Percentiles rank a stretch among this genome's conserved stretches.
These are phyloP conservation scores for Channa argus DNA, from an alignment of 2,113 vertebrate species.

Conservation along the genomic window DNA sequence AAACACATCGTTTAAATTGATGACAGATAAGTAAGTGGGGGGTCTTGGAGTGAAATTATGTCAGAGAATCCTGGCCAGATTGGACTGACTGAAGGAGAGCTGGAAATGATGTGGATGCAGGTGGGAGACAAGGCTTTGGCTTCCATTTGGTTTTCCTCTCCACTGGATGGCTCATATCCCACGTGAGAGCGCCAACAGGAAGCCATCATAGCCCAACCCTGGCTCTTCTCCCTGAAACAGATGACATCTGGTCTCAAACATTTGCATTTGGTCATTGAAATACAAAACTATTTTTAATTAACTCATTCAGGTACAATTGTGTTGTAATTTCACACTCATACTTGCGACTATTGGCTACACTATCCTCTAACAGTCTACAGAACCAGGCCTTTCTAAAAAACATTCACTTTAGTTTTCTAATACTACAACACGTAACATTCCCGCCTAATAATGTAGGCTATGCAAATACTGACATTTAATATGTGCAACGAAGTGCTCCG, in stretches of 20 bases:
- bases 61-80: slow-evolving; percentile 1
- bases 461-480: background rate
- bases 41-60: slow-evolving; percentile 3
- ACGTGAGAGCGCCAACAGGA: slow-evolving; percentile 1
- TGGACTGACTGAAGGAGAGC: background rate
- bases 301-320: background rate
- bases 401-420: background rate
- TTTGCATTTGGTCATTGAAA: background rate
- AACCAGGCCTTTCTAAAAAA: background rate
- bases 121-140: slow-evolving; percentile 14
- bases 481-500: background rate
- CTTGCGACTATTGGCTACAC: too few species aligned
- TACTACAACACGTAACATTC: rapidly evolving
- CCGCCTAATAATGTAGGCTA: background rate
- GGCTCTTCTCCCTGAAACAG: slow-evolving; percentile 53
- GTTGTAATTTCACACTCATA: too few species aligned
- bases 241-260: slow-evolving; percentile 14
- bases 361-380: background rate
- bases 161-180: slow-evolving; percentile 19
- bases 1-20: background rate
- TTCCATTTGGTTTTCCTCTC: slow-evolving; percentile 25
- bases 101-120: background rate
- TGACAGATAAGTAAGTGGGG: background rate
- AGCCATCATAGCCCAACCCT: slow-evolving; percentile 17
- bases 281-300: background rate